These are phyloP conservation scores for Stylophora pistillata DNA, from an alignment of 64 coral and sea anemone genomes.

Conservation along the genomic window DNA sequence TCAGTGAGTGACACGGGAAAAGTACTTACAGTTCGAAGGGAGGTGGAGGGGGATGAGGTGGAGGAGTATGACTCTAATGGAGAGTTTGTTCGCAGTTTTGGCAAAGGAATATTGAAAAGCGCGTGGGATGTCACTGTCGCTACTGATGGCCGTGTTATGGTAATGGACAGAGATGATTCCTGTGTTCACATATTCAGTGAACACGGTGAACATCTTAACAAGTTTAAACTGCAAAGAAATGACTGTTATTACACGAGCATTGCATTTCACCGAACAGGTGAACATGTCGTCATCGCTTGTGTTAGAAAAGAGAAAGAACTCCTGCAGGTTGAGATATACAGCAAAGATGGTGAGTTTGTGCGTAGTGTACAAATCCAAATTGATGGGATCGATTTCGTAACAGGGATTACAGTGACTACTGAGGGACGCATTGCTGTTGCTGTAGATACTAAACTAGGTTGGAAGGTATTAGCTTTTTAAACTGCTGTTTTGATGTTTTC, in stretches of 20 bases:
- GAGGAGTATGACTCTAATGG: conserved; percentile 23
- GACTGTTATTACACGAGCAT: not conserved
- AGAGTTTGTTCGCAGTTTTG: conserved; percentile 1
- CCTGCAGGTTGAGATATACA: conserved; percentile 3
- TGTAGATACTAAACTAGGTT: no score
- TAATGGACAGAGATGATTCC: not conserved
- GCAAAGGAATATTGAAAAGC: not conserved
- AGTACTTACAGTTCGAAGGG: conserved; percentile 22
- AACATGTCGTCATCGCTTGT: conserved; percentile 33
- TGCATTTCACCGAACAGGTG: conserved; percentile 7
- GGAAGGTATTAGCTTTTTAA: no score
- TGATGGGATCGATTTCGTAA: not conserved
- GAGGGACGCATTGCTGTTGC: conserved; percentile 30
- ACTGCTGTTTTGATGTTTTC: no score
- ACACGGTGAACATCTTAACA: not conserved
- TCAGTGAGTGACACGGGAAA: conserved; percentile 16
- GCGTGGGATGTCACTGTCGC: conserved; percentile 6
- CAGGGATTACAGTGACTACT: not conserved
- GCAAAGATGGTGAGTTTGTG: conserved; percentile 17
- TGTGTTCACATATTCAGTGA: conserved; percentile 45
- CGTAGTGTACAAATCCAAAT: not conserved
- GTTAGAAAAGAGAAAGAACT: not conserved
- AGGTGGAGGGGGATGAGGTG: not conserved
- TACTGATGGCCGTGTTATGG: conserved; percentile 20
- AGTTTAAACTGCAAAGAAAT: conserved; percentile 4